These are phyloP conservation scores for Nemapogon koenigi DNA, from an alignment of 2,888 invertebrate genomes.

Conservation along the genomic window DNA sequence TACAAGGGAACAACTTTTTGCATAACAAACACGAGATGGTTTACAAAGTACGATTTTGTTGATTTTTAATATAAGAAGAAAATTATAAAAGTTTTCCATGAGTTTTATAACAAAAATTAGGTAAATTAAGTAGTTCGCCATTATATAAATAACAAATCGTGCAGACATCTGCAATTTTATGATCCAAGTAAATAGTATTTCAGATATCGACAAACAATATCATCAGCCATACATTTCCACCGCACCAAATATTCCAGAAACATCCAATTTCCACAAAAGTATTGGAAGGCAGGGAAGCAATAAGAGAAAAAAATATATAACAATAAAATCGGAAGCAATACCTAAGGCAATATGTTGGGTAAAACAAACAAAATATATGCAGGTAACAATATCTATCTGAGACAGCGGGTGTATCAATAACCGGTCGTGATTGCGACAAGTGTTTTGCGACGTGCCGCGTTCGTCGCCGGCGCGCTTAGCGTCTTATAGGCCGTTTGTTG, in stretches of 20 bases:
- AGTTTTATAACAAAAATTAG: no score
- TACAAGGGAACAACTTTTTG: constrained; percentile 2
- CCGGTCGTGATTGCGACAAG: neutral
- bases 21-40: constrained; percentile 1
- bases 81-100: no score
- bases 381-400: constrained; percentile 36
- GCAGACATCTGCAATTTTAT: no score
- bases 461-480: constrained; percentile 2
- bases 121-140: no score
- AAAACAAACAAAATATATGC: constrained; percentile 30
- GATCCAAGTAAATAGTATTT: no score
- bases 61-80: no score
- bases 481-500: constrained; percentile 8
- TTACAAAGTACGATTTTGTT: no score
- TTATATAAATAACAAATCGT: no score
- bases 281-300: constrained; percentile 21
- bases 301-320: constrained; percentile 30
- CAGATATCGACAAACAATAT: constrained; percentile 11
- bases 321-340: constrained; percentile 27
- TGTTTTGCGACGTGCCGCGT: constrained; percentile 5
- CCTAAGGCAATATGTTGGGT: constrained; percentile 33
- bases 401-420: constrained; percentile 31
- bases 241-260: no score
- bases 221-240: no score
- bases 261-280: neutral